Conservation (phyloP, 2,797 vertebrate species). For the Emydoidea blandingii region DNA sequence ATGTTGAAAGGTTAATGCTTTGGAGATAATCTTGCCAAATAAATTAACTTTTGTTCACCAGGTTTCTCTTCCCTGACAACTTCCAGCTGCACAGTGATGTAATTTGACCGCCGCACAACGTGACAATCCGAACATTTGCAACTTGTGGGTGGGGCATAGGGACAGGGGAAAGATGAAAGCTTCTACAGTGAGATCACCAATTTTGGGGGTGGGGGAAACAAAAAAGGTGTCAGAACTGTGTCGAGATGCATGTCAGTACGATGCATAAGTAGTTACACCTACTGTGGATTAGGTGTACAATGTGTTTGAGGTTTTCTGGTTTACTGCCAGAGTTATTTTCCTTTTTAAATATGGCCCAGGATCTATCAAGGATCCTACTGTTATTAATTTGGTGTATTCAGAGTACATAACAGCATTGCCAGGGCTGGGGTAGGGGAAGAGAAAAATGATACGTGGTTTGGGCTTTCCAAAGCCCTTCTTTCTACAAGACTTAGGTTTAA, state of each 20-base stretch:
- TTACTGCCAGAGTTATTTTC: background rate
- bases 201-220: background rate
- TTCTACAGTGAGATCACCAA: background rate
- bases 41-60: background rate
- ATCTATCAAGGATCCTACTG: background rate
- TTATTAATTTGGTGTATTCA: background rate
- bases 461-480: background rate
- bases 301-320: rapidly evolving
- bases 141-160: background rate
- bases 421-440: background rate
- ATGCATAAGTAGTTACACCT: rapidly evolving
- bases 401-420: background rate
- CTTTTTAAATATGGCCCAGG: background rate
- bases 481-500: background rate
- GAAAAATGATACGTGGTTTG: background rate
- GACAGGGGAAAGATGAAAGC: background rate
- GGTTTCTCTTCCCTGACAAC: background rate
- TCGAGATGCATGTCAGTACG: background rate
- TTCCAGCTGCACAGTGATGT: background rate
- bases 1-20: background rate
- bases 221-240: background rate
- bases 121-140: background rate
- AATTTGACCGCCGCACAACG: background rate
- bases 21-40: background rate
- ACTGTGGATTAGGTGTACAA: background rate